Evolutionary conservation across 1,140 invertebrate species (phyloP), one percentile per base, ranked within the genome.

Genomic region (Chlorops oryzae): DNA sequence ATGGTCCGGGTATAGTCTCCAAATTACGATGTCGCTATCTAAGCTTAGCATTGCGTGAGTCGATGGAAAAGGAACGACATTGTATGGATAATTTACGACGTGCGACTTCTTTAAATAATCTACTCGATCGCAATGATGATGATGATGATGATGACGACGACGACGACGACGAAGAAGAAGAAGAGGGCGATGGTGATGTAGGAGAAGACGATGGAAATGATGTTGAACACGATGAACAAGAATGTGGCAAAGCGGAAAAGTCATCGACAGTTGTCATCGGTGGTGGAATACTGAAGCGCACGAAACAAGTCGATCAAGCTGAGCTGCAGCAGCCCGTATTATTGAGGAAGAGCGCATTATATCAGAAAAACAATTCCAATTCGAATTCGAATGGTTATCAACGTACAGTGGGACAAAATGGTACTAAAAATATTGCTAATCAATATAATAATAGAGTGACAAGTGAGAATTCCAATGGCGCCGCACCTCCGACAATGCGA

Each of bases 1-100:
- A 94, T 74, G 91, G 91, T 0, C 91, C 91, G 9, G 91, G 91
- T 6, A 93, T 95, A 60, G 91, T 95, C 4, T 89, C 87, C 57
- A 86, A 85, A 61, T 75, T 93, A 37, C 84, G 88, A 62, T 86
- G 86, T 62, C 85, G 87, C 59, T 92, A 91, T 67, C 77, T 92
- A 48, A 89, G 85, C 62, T 75, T 92, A 28, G 86, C 87, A 2
- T 71, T 89, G 42, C 76, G 88, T 7, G 84, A 88, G 56, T 77
- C 78, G 27, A 74, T 64, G 53, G 74, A 69, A 47, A 78, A 79
- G 46, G 75, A 75, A n/a, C 75, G 84, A 21, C 79, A 78, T 5
- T 78, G 81, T 2, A 76, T 87, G 52, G 74, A 81, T 60, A 63
- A 76, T 43, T 77, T 92, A 42, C 74, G 89, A 15, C 78, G 88